phyloP scores from a whole-genome alignment of 2,888 invertebrate genomes.

The Dicranocentrus wangi region DNA sequence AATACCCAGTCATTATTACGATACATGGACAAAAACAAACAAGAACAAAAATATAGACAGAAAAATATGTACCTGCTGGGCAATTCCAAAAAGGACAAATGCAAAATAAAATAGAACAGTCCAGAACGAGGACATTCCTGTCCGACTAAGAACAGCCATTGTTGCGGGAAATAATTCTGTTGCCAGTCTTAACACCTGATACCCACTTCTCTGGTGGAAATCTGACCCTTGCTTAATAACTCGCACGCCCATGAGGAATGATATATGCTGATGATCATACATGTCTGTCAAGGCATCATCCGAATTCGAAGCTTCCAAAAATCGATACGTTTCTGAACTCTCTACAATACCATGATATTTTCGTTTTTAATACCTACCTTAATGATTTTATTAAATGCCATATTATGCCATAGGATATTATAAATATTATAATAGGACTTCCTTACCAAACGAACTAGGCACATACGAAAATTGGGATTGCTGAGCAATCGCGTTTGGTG shows the following conservation, averaged over 20 bases:
- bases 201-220: slow-evolving; percentile 74
- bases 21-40: slow-evolving; percentile 59
- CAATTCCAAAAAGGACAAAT: slow-evolving; percentile 89
- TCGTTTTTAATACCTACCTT: too few species aligned
- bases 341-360: too few species aligned
- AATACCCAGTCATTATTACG: too few species aligned
- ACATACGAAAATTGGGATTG: slow-evolving; percentile 79
- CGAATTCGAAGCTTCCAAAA: slow-evolving; percentile 81
- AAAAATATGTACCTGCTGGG: slow-evolving; percentile 87
- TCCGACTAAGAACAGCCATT: slow-evolving; percentile 83
- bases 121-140: slow-evolving; percentile 89
- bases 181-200: slow-evolving; percentile 87
- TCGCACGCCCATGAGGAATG: slow-evolving; percentile 82
- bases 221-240: slow-evolving; percentile 78
- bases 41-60: slow-evolving; percentile 28
- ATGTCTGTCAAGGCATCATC: slow-evolving; percentile 79
- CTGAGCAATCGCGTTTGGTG: slow-evolving; percentile 74
- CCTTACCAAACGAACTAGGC: slow-evolving; percentile 90
- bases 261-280: slow-evolving; percentile 82
- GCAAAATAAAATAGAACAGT: slow-evolving; percentile 89
- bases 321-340: slow-evolving; percentile 82
- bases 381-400: too few species aligned
- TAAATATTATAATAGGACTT: too few species aligned
- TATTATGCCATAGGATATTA: too few species aligned
- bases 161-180: slow-evolving; percentile 94